Evolutionary conservation across 1,140 invertebrate genomes (phyloP).

Genomic region (Araneus ventricosus): DNA sequence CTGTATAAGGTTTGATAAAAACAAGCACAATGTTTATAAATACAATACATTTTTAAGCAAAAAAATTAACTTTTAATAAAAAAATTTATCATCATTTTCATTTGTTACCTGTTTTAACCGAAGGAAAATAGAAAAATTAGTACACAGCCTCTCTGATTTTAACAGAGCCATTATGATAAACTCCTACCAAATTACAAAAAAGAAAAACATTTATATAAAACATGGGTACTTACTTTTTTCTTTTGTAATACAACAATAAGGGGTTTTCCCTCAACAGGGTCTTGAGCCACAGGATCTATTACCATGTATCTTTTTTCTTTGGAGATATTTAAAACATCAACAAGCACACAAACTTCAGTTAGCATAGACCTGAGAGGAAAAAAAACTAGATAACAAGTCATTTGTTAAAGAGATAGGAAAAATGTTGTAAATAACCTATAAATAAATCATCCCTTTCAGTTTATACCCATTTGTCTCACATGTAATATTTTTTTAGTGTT

Average conservation of each 20-base stretch:
- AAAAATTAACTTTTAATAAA: too few species aligned
- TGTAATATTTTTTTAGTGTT: too few species aligned
- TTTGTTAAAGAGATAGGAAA: too few species aligned
- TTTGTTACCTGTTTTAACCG: too few species aligned
- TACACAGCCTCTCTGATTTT: not conserved
- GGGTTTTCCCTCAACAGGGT: slow-evolving; percentile 89
- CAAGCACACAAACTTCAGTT: slow-evolving; percentile 94
- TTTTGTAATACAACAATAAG: slow-evolving; percentile 94
- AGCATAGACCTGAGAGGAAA: slow-evolving; percentile 84
- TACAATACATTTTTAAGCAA: too few species aligned
- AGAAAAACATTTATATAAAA: not conserved
- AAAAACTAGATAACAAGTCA: not conserved
- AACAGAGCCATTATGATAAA: not conserved
- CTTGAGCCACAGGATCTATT: slow-evolving; percentile 93
- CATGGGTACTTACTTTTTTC: slow-evolving; percentile 87
- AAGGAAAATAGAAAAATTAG: not conserved
- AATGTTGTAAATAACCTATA: too few species aligned
- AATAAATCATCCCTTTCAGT: too few species aligned
- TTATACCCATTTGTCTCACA: too few species aligned
- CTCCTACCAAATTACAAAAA: not conserved
- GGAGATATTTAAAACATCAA: slow-evolving; percentile 94
- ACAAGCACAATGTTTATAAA: too few species aligned
- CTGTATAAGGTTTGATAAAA: too few species aligned
- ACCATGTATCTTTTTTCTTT: slow-evolving; percentile 97
- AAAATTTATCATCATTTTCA: too few species aligned